Evolutionary conservation across 2,113 vertebrate genomes (phyloP), one percentile per base, ranked within the genome.

Genomic region (Rhea americana): DNA sequence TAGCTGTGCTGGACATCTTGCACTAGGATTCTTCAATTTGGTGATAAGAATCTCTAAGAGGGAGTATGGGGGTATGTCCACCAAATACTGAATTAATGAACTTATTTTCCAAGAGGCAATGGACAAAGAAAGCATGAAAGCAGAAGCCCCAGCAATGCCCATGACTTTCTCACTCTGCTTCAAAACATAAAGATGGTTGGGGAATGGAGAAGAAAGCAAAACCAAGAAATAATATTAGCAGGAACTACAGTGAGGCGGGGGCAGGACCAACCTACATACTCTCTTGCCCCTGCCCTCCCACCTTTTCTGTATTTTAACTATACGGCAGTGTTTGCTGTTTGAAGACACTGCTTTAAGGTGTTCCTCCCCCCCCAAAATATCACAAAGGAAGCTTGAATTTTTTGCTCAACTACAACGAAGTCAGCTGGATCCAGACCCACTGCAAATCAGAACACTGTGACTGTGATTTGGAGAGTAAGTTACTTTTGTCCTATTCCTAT

Each of bases 61-160:
- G 66, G 84, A 72, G 24, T 1, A 45, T 18, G 68, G 79, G 67
- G 85, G 77, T 37, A 86, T 55, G 24, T 88, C 59, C 55, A 85
- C 30, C 73, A 87, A 67, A 61, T 90, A 90, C 26, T 85, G 63
- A 72, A 47, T 75, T 91, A 91, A 75, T 90, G 77, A 28, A 92
- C 90, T 94, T 82, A 70, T 96, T 94, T 95, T 95, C 91, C 70
- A 91, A 24, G 0, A 87, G 86, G 86, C 59, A 87, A 56, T 83
- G 37, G 75, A 87, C 95, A 93, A 67, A 37, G 43, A 39, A 86
- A 48, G 56, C 41, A 77, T 53, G 61, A 93, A 93, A 85, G 71
- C 37, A 87, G 39, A 81, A 43, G 48, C 82, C 88, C 71, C 66
- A 79, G 79, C n/a, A 97, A 47, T n/a, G n/a, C 67, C 89, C 66